These are phyloP conservation scores for Sesamia inferens DNA, from an alignment of 2,888 invertebrate genomes.

Conservation along the genomic window DNA sequence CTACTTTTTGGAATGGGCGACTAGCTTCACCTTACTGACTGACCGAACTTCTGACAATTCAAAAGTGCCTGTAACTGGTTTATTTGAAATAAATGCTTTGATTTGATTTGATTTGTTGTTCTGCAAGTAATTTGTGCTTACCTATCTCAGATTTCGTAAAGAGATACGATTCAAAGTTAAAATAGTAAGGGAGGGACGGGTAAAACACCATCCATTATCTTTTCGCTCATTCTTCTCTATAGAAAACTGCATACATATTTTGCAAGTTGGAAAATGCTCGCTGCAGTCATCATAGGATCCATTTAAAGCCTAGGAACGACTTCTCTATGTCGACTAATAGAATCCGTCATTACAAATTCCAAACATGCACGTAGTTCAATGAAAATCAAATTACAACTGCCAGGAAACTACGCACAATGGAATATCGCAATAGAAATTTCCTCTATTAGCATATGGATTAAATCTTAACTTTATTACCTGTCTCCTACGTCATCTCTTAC, in stretches of 20 bases:
- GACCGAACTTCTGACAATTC: too few species aligned
- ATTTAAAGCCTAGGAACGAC: neutral
- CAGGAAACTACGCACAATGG: conserved; percentile 25
- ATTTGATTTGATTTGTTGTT: too few species aligned
- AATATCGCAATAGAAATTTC: conserved; percentile 6
- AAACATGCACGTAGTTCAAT: conserved; percentile 1
- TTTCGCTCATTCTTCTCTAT: neutral
- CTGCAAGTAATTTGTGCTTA: conserved; percentile 2
- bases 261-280: neutral
- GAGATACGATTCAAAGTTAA: neutral
- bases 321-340: neutral
- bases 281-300: neutral
- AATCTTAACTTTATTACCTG: conserved; percentile 26
- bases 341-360: neutral
- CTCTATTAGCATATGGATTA: conserved; percentile 29
- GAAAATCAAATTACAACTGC: conserved; percentile 36
- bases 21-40: too few species aligned
- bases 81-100: too few species aligned
- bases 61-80: too few species aligned
- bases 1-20: too few species aligned
- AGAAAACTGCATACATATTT: neutral
- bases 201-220: neutral
- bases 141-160: conserved; percentile 5
- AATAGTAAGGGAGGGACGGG: neutral
- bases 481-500: neutral